Evolutionary conservation across 2,797 vertebrate species (phyloP).

Genomic region (Pagetopsis macropterus): DNA sequence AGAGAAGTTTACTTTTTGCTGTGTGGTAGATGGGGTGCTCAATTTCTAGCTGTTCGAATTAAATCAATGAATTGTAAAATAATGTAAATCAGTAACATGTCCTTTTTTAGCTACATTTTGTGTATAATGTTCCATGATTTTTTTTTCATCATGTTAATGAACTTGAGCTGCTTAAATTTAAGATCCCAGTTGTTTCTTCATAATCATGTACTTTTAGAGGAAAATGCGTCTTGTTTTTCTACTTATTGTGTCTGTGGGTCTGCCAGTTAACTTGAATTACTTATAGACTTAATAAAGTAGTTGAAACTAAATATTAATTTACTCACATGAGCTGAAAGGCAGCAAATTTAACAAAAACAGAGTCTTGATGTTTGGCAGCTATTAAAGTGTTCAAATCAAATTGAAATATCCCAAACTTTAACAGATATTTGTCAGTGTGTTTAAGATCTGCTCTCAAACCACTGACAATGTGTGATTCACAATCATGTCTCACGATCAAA

Average conservation of each 20-base stretch:
- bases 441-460: conserved; percentile 13
- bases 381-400: conserved; percentile 38
- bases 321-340: conserved; percentile 33
- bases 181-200: conserved; percentile 17
- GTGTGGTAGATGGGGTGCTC: background rate
- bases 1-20: conserved; percentile 19
- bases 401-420: conserved; percentile 38
- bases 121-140: conserved; percentile 29
- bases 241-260: conserved; percentile 16
- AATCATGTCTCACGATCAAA: conserved; percentile 7
- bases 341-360: conserved; percentile 31
- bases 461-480: conserved; percentile 22
- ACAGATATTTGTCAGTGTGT: conserved; percentile 4
- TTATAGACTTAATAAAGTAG: conserved; percentile 34
- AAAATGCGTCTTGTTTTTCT: conserved; percentile 28
- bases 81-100: conserved; percentile 45
- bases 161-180: conserved; percentile 48
- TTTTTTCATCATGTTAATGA: conserved; percentile 34
- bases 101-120: conserved; percentile 27
- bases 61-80: conserved; percentile 39
- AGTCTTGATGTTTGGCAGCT: conserved; percentile 64
- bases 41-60: conserved; percentile 35
- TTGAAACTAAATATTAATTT: conserved; percentile 54
- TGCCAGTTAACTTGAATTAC: conserved; percentile 56
- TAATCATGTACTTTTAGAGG: conserved; percentile 19